A percentile compares a stretch with the other conserved stretches of the same genome.
Conservation (phyloP, 2,113 vertebrate species). For the Zosterops hypoxanthus region DNA sequence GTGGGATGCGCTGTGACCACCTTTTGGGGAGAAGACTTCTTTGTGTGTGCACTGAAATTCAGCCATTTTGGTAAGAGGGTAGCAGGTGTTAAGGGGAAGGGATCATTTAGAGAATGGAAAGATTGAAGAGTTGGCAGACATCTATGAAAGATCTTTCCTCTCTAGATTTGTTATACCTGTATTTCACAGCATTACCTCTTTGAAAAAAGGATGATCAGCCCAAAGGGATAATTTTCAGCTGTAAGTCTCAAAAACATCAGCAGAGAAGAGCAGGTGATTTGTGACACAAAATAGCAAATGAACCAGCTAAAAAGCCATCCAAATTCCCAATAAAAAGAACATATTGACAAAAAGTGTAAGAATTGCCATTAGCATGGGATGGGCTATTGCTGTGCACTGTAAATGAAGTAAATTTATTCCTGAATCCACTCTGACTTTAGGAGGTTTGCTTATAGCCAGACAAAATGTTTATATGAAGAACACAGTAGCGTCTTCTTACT, state of each 20-base stretch:
- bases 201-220: neutral
- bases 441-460: neutral
- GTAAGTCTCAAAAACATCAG: neutral
- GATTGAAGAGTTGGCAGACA: neutral
- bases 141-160: neutral
- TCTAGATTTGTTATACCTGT: neutral
- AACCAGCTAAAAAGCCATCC: neutral
- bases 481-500: neutral
- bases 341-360: neutral
- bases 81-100: neutral
- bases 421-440: neutral
- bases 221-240: neutral
- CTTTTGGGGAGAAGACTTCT: neutral
- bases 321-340: neutral
- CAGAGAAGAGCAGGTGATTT: neutral
- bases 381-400: neutral
- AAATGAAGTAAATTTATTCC: conserved; percentile 12
- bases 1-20: neutral
- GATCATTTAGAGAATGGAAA: neutral
- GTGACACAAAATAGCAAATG: neutral
- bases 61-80: neutral
- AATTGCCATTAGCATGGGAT: neutral
- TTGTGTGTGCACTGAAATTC: neutral
- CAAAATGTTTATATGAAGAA: neutral
- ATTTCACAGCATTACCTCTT: neutral